Base-by-base conservation (phyloP, 2,113 vertebrate genomes). In the Oreochromis niloticus region DNA sequence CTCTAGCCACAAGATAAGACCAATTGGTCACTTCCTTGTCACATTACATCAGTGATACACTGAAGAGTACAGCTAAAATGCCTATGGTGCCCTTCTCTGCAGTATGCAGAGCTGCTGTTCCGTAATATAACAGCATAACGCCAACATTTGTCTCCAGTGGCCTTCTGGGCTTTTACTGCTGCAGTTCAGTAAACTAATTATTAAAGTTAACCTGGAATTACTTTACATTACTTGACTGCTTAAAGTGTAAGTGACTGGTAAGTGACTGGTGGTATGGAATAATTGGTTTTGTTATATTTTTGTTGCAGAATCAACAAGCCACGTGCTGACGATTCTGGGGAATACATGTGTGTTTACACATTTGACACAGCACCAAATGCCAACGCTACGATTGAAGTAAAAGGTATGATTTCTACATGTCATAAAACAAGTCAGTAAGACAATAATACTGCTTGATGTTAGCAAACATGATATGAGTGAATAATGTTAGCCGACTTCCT, bases 301-400 rank as follows among this genome's bases (percentile, higher is more conserved):
- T 90, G 87, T 93, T 95, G 82, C 96, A 99, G 99, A 96, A 97
- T 99, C 92, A 80, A 4, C 82, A 99, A 98, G 95, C 96, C 98
- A 32, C 97, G 97, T 92, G 97, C 98, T 14, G 98, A 99, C 2
- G 97, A 98, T 92, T 98, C 98, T 7, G 99, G 98, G 36, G 98
- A 99, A 93, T 99, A 99, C 94, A 96, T 98, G 96, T 99, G 99
- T 52, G 98, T 99, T 78, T 99, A 97, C 94, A 96, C 97, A 87
- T 99, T 99, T 91, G 89, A 96, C 79, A 96, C 90, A 88, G 97
- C 97, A 10, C 98, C 98, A 22, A 94, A 97, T 91, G 98, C 97
- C 94, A 99, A 99, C n/a, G 97, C 97, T 81, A 98, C 98, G 90
- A 99, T 99, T 91, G 98, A 99, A 96, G 97, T 99, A 59, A 99